Evolutionary conservation across 2,888 invertebrate genomes (phyloP).

Genomic region (Sinohyriopsis cumingii): DNA sequence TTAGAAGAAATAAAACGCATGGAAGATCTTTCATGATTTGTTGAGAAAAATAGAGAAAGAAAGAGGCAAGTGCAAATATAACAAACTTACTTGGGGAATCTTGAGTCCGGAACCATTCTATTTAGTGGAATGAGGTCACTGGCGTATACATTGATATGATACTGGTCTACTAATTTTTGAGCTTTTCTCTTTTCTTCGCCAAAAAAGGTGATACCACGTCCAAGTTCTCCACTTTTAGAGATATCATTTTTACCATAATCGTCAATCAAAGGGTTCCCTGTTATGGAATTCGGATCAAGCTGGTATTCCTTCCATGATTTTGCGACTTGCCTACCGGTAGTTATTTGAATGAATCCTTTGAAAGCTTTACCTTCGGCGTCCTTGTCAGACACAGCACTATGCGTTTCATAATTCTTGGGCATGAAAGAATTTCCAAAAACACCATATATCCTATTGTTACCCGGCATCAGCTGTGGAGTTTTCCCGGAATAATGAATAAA

Average conservation of each 20-base stretch:
- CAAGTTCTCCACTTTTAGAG: slow-evolving; percentile 35
- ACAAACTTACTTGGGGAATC: slow-evolving; percentile 40
- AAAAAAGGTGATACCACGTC: slow-evolving; percentile 36
- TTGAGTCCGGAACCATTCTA: slow-evolving; percentile 46
- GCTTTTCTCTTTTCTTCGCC: slow-evolving; percentile 18
- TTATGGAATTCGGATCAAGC: slow-evolving; percentile 14
- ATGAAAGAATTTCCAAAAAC: no score
- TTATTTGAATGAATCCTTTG: no score
- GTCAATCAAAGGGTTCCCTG: slow-evolving; percentile 41
- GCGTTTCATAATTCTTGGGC: no score
- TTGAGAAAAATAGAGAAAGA: no score
- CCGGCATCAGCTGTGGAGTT: no score
- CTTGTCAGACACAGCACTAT: no score
- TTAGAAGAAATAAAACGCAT: no score
- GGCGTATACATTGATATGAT: slow-evolving; percentile 38
- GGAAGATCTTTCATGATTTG: no score
- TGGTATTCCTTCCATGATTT: slow-evolving; percentile 27
- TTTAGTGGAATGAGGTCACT: slow-evolving; percentile 51
- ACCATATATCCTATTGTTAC: no score
- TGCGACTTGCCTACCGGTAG: not conserved
- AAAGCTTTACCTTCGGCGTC: no score
- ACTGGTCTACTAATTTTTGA: slow-evolving; percentile 15
- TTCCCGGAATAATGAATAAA: no score
- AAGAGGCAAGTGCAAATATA: not conserved
- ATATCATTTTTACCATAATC: slow-evolving; percentile 37